Conservation (phyloP, 2,113 vertebrate species). For the Pyxicephalus adspersus region DNA sequence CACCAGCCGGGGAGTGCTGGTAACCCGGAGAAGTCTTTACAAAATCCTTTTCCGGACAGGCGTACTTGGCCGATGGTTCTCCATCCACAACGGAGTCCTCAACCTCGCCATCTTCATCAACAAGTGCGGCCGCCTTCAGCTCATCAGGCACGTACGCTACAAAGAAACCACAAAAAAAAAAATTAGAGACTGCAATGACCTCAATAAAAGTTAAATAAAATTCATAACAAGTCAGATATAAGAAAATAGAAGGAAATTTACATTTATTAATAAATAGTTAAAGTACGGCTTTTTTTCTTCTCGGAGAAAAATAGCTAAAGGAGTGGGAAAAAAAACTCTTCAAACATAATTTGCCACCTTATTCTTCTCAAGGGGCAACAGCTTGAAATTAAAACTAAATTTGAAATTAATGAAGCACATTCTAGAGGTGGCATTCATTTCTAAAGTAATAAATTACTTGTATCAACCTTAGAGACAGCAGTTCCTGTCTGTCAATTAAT, state of each 20-base stretch:
- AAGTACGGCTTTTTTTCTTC: slow-evolving; percentile 76
- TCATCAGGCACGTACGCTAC: slow-evolving; percentile 95
- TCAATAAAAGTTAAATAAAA: slow-evolving; percentile 19
- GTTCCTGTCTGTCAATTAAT: slow-evolving; percentile 99
- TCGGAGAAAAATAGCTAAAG: slow-evolving; percentile 67
- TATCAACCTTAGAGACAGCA: slow-evolving; percentile 99
- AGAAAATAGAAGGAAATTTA: slow-evolving; percentile 61
- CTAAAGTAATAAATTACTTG: slow-evolving; percentile 99
- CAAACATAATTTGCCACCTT: slow-evolving; percentile 99
- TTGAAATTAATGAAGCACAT: slow-evolving; percentile 99
- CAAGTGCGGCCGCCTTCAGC: slow-evolving; percentile 89
- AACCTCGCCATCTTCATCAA: slow-evolving; percentile 86
- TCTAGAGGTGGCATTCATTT: slow-evolving; percentile 99
- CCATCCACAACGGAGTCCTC: slow-evolving; percentile 86
- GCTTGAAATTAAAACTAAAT: slow-evolving; percentile 99
- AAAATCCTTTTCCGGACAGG: slow-evolving; percentile 89
- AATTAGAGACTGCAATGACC: slow-evolving; percentile 64
- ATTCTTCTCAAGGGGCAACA: slow-evolving; percentile 99
- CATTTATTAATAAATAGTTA: slow-evolving; percentile 79
- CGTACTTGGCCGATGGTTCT: slow-evolving; percentile 87
- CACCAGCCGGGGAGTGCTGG: slow-evolving; percentile 89
- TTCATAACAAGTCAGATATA: slow-evolving; percentile 52
- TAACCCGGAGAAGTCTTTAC: slow-evolving; percentile 83
- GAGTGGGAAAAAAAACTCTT: slow-evolving; percentile 79
- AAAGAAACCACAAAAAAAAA: slow-evolving; percentile 38